Conservation (phyloP, 2,113 vertebrate genomes). For the Austrofundulus limnaeus region DNA sequence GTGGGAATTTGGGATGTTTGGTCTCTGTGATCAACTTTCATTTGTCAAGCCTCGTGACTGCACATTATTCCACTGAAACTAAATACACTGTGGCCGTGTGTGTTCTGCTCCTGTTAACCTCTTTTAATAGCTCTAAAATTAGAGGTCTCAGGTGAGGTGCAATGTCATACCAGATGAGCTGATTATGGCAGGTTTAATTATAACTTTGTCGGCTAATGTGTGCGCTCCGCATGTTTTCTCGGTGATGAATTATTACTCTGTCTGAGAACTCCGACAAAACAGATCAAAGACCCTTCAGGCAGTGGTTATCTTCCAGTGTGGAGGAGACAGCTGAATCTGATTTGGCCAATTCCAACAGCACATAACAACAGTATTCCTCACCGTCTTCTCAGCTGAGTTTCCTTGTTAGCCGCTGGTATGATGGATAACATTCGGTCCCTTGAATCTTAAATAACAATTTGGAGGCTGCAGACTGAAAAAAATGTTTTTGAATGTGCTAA, state of each 20-base stretch:
- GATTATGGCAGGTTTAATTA: conserved; percentile 73
- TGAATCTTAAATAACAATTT: conserved; percentile 49
- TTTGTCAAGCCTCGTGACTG: conserved; percentile 42
- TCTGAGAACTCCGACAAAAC: conserved; percentile 58
- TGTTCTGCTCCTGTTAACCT: conserved; percentile 68
- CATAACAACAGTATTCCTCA: conserved; percentile 45
- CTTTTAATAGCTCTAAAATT: conserved; percentile 71
- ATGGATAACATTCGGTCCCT: conserved; percentile 33
- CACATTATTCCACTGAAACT: conserved; percentile 56
- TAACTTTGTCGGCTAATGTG: conserved; percentile 69
- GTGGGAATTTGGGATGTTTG: conserved; percentile 40
- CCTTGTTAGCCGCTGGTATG: conserved; percentile 29
- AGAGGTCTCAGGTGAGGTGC: conserved; percentile 73
- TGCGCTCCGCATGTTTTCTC: conserved; percentile 52
- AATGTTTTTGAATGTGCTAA: conserved; percentile 63
- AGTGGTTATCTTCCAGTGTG: conserved; percentile 31
- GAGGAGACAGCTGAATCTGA: conserved; percentile 22
- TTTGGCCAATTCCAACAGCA: conserved; percentile 31
- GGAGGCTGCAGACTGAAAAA: conserved; percentile 22
- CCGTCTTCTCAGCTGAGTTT: conserved; percentile 30
- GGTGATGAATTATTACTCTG: conserved; percentile 47
- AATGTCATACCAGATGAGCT: conserved; percentile 72
- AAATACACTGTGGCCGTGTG: conserved; percentile 49
- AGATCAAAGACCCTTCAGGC: conserved; percentile 56
- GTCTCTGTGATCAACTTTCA: conserved; percentile 44